Evolutionary conservation across 2,888 invertebrate species (phyloP), one percentile per base, ranked within the genome.

Genomic region (Tetanocera ferruginea): DNA sequence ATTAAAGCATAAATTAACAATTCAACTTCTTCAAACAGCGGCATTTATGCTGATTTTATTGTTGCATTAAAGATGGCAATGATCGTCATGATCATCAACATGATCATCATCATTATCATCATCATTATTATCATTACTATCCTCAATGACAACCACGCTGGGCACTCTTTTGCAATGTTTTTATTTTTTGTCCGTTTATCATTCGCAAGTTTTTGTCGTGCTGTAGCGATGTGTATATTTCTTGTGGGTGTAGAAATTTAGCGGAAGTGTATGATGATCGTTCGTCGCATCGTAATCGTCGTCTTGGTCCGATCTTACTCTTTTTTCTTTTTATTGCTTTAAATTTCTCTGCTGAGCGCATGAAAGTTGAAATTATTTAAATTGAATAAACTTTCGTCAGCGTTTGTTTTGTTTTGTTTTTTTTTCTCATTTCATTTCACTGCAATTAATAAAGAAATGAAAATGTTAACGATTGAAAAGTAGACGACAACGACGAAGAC

Each of bases 301-400:
- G 43, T 49, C 28, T 69, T 25, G 69, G 25, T 49, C 28, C 57
- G 72, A 73, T 73, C 62, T 73, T 57, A 49, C 75, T 60, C 69
- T 75, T 43, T 77, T 74, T 74, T 9, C 0, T 49, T 62, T 37
- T 74, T 19, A 76, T 77, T 75, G 67, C 71, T 57, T 60, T 23
- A 23, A 71, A 31, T 62, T 73, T 73, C 37, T 43, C 79, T 76
- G n/a, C n/a, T 71, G 73, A 76, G 51, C 77, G 81, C 83, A 83
- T 84, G 83, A 85, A 85, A 85, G 85, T 86, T 87, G 83, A 84
- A 85, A 85, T 86, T 86, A 87, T 87, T 87, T 86, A 86, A 87
- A 86, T 87, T 84, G 83, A 86, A 87, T 85, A 85, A 84, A 83
- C 81, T 80, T 79, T 80, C 80, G 80, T 74, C 57, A 43, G 62